Base-by-base conservation (phyloP, 2,888 invertebrate genomes). In the Drosophila recens region DNA sequence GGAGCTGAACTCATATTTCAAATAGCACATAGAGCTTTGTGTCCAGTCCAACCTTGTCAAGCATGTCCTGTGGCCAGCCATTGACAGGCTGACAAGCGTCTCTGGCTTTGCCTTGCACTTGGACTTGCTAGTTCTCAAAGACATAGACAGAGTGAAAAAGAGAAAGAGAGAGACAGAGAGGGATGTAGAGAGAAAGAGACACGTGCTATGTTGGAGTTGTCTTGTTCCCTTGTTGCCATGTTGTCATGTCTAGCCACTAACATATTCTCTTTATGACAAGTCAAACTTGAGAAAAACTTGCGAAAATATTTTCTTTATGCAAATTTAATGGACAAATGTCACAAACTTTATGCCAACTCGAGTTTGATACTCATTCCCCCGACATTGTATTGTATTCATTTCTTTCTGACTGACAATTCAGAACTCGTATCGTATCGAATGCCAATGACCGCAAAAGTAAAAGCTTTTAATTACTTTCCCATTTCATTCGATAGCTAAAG, bases 1-100 rank as follows among this genome's bases (percentile, higher is more conserved):
- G 34, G 13, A 45, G 42, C 72, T 40, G 34, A 72, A 72, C 72
- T 78, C 87, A 89, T 89, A 89, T 83, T 84, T 87, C 83, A 77
- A 53, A 68, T 46, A 38, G 45, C 13, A 57, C 43, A 51, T 52
- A 52, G n/a, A 64, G 66, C 64, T 80, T 65, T 76, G 56, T 63
- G 66, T 67, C 56, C 61, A 17, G 66, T 67, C 56, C 61, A 17
- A 46, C 34, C 51, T 23, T 74, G 72, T 76, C 77, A 62, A 3
- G 49, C 77, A 65, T 74, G 46, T 77, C 77, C 67, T 85, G 57
- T 75, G 86, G 82, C 75, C 88, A 70, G 52, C 45, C 59, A 72
- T 69, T 64, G 82, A 72, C 67, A 77, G 51, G 40, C 63, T 62
- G 80, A 62, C 66, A 79, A 58, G 38, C 33, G 57, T 73, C 64